A percentile compares a stretch with the other conserved stretches of the same genome.
These are phyloP conservation scores for Hylia prasina DNA, from an alignment of 2,113 vertebrate genomes.

Conservation along the genomic window DNA sequence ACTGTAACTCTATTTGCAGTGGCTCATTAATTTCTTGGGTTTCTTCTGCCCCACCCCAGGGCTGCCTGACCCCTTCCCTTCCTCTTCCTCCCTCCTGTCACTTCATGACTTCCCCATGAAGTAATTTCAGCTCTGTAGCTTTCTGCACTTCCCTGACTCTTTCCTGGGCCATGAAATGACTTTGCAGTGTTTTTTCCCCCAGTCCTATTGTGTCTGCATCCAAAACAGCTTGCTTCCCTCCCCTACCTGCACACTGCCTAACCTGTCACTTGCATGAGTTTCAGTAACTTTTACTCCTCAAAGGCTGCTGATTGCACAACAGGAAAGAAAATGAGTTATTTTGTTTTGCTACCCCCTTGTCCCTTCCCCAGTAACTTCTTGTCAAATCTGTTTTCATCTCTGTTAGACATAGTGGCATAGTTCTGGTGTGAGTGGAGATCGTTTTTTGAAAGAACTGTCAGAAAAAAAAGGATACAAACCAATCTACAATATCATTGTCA, in stretches of 20 bases:
- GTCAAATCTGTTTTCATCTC: neutral
- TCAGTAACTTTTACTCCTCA: neutral
- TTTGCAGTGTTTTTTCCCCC: neutral
- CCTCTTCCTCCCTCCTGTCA: neutral
- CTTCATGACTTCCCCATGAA: neutral
- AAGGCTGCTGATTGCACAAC: neutral
- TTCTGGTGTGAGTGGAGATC: neutral
- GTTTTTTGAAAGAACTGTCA: neutral
- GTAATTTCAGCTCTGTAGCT: neutral
- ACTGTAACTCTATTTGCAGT: accelerated
- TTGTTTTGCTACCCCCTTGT: neutral
- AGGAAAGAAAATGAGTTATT: neutral
- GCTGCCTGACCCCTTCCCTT: neutral
- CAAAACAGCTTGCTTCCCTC: neutral
- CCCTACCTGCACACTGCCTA: neutral
- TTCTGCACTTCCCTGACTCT: neutral
- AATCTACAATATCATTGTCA: neutral
- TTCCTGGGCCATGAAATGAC: neutral
- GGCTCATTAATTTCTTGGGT: neutral
- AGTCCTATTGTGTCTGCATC: neutral
- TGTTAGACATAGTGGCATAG: neutral
- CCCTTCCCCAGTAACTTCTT: neutral
- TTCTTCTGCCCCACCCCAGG: neutral
- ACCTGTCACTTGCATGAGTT: neutral
- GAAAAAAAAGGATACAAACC: neutral